Conservation (phyloP, 2,888 invertebrate genomes). For the Phanerotoma sp. region DNA sequence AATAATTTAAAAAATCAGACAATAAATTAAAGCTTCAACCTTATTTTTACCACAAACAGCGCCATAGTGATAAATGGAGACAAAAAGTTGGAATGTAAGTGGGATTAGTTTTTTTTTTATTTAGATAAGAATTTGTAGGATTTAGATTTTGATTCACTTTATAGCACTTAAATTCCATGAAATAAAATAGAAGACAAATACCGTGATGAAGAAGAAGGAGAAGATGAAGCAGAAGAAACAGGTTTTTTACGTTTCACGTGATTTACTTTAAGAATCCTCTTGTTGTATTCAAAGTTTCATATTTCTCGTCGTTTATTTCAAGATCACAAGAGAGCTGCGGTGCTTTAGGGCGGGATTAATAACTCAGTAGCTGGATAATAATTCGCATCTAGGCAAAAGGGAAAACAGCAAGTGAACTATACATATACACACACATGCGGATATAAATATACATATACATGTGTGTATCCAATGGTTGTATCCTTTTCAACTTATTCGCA, state of each 20-base stretch:
- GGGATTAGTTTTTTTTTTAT: no score
- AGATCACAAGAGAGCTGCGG: conserved; percentile 5
- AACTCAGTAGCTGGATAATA: conserved; percentile 23
- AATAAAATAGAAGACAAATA: background rate
- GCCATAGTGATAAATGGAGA: no score
- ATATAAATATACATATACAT: conserved; percentile 3
- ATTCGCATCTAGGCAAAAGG: conserved; percentile 8
- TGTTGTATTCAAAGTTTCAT: conserved; percentile 10
- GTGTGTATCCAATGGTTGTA: background rate
- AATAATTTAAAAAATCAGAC: no score
- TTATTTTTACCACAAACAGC: no score
- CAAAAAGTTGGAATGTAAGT: no score
- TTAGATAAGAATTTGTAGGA: no score
- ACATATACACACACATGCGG: background rate
- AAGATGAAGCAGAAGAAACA: conserved; percentile 4
- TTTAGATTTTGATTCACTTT: no score
- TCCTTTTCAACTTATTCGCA: conserved; percentile 4
- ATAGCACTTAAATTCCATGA: background rate
- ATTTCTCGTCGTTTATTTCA: conserved; percentile 13
- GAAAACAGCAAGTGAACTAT: background rate
- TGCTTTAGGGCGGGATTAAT: conserved; percentile 22
- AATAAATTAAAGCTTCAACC: no score
- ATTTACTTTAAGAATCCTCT: conserved; percentile 6
- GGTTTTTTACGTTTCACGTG: conserved; percentile 20
- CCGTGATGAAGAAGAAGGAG: background rate